Conservation (phyloP, 2,888 invertebrate genomes). For the Chalcis sispes region DNA sequence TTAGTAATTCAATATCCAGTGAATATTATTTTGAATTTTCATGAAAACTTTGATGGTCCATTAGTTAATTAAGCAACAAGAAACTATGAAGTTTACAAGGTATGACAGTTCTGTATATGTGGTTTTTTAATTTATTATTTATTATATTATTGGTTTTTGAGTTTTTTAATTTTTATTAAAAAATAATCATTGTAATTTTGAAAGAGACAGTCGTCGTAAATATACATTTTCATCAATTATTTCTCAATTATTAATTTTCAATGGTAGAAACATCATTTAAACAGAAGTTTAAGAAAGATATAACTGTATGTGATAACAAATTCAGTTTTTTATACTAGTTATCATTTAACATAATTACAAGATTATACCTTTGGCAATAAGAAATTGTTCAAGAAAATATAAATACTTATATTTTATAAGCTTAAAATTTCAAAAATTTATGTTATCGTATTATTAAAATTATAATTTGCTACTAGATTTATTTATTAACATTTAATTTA, state of each 20-base stretch:
- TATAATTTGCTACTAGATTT: too few species aligned
- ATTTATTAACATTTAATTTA: too few species aligned
- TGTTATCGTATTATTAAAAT: too few species aligned
- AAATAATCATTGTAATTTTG: conserved; percentile 21
- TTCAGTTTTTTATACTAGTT: too few species aligned
- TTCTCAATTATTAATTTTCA: neutral
- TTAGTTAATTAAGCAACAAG: conserved; percentile 43
- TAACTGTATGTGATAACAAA: neutral
- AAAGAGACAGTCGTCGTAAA: conserved; percentile 39
- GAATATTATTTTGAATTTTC: conserved; percentile 35
- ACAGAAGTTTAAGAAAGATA: conserved; percentile 10
- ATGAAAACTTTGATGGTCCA: conserved; percentile 25
- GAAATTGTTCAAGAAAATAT: too few species aligned
- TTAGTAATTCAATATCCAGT: conserved; percentile 44
- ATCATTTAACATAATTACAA: too few species aligned
- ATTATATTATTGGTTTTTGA: conserved; percentile 36
- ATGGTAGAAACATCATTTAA: neutral
- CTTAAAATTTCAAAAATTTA: too few species aligned
- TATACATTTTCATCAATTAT: conserved; percentile 1
- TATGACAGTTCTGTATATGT: conserved; percentile 47
- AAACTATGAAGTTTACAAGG: conserved; percentile 53
- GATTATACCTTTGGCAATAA: too few species aligned
- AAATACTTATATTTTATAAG: too few species aligned
- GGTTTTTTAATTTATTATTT: conserved; percentile 24
- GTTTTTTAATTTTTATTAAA: conserved; percentile 11